phyloP scores from a whole-genome alignment of 2,113 vertebrate species.

The Chinchilla lanigera region DNA sequence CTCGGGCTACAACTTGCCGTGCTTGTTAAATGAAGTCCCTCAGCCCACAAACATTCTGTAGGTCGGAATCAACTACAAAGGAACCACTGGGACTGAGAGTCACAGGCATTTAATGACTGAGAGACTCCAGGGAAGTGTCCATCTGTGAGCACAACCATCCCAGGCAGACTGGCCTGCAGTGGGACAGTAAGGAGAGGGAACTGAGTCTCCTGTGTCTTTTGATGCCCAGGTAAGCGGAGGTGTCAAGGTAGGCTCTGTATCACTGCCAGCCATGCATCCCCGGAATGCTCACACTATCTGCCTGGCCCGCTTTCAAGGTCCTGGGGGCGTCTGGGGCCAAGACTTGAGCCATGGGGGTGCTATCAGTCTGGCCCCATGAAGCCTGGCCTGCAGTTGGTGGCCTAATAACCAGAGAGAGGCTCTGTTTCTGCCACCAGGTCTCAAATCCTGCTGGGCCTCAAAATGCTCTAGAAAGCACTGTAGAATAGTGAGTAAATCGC shows the following conservation, averaged over 20 bases:
- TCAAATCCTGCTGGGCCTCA: neutral
- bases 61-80: neutral
- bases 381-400: neutral
- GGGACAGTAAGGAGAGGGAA: neutral
- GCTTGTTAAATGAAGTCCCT: neutral
- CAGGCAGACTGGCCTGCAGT: neutral
- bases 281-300: neutral
- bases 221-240: neutral
- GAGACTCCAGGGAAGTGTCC: neutral
- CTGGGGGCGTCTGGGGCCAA: neutral
- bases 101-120: neutral
- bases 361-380: neutral
- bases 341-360: neutral
- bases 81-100: neutral
- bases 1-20: neutral
- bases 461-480: conserved; percentile 9
- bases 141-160: neutral
- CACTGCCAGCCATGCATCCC: neutral
- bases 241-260: neutral
- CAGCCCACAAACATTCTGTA: neutral
- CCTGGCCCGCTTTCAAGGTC: neutral
- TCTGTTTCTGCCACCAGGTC: neutral
- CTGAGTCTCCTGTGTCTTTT: neutral
- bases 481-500: neutral
- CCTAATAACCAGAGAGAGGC: neutral